Conservation (phyloP, 2,888 invertebrate genomes). For the Trichogramma dendrolimi region DNA sequence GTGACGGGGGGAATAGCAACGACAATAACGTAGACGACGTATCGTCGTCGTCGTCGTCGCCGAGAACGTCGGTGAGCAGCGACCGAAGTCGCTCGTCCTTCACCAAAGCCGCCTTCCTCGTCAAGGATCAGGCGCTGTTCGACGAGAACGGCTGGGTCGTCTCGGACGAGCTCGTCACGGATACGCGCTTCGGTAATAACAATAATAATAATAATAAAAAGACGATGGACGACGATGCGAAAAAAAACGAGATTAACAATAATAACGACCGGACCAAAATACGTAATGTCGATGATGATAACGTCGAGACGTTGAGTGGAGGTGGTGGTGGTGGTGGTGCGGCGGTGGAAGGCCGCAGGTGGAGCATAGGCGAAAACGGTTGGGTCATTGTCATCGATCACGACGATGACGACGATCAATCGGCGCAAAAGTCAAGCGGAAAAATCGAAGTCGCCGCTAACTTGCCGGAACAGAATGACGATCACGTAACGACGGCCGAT, state of each 20-base stretch:
- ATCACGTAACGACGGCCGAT: constrained; percentile 28
- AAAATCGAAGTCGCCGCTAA: constrained; percentile 30
- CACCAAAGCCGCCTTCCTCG: neutral
- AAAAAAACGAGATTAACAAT: constrained; percentile 28
- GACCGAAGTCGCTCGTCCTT: neutral
- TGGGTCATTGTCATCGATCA: constrained; percentile 32
- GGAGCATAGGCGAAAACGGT: constrained; percentile 37
- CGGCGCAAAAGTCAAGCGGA: constrained; percentile 20
- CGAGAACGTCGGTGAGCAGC: neutral
- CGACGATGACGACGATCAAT: constrained; percentile 19
- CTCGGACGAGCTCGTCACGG: constrained; percentile 35
- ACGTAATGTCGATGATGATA: neutral
- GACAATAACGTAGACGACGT: neutral
- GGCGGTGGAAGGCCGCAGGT: constrained; percentile 20
- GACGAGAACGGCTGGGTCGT: constrained; percentile 50
- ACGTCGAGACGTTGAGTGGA: constrained; percentile 3
- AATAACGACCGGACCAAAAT: constrained; percentile 16
- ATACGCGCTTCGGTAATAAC: neutral
- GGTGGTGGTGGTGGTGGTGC: neutral
- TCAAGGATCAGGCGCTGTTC: constrained; percentile 37
- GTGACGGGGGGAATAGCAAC: neutral
- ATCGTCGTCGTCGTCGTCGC: neutral
- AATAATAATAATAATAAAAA: constrained; percentile 35
- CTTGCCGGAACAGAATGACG: constrained; percentile 9
- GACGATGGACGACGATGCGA: constrained; percentile 34